Base-by-base conservation (phyloP, 2,113 vertebrate genomes). In the Corythoichthys intestinalis region DNA sequence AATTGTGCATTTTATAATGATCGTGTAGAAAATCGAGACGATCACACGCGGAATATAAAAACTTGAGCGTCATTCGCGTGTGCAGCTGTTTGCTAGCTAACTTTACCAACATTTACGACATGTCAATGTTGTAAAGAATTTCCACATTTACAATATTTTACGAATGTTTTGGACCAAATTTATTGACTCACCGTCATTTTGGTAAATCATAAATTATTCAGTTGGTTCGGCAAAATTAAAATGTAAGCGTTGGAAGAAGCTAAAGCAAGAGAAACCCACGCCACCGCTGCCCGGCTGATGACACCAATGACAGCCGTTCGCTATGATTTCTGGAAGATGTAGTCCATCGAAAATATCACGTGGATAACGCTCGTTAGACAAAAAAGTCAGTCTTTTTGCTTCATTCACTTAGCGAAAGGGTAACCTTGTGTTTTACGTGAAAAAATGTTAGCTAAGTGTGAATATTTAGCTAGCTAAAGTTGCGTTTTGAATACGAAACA, bases 131-230 rank as follows among this genome's bases (percentile, higher is more conserved):
- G 3, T 60, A 58, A 49, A 8, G 47, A 17, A 65, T 46, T 11
- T 28, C 10, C 62, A 46, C 28, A 0, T n/a, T 0, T 1, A 5
- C 61, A 28, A 34, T 7, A 28, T 20, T 20, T n/a, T 2, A 3
- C 5, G 6, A 20, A 28, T 63, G 11, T 34, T 46, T 34, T 8
- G 20, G 11, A 5, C 0, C 6, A 63, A 47, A 61, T 1, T 4
- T 13, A 28, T 47, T 12, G 0, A 84, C 88, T 7, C 82, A 92
- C 92, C 86, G 90, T 81, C 92, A 93, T 93, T 70, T 66, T 83
- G 57, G 41, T 39, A 6, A 65, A 73, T 6, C 0, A 1, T 6
- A 4, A n/a, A 2, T 20, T 64, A 39, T 15, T 50, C 1, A 34
- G 46, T 34, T 34, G 11, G 59, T 66, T 15, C 37, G 13, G 12